Conservation (phyloP, 30 jellyfish, hydroid and myxozoan genomes). For the Chrysaora quinquecirrha region DNA sequence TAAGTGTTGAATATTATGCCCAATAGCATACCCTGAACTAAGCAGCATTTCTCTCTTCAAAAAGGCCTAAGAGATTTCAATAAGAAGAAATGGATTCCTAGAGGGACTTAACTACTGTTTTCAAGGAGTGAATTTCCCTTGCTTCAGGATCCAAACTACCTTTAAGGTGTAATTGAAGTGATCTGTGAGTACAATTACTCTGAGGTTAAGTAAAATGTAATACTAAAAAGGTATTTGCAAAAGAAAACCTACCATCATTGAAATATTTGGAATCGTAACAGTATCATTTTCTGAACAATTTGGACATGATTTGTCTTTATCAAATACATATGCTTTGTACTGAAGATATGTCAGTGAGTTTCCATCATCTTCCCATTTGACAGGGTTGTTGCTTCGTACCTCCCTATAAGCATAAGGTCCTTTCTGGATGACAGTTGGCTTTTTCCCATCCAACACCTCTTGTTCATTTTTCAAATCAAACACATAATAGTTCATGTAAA, state of each 20-base stretch:
- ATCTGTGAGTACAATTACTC: too few relatives aligned
- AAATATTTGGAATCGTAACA: conserved; percentile 74
- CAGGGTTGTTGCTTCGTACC: conserved; percentile 40
- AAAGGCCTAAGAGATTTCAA: too few relatives aligned
- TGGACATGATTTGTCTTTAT: conserved; percentile 71
- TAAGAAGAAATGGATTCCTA: too few relatives aligned
- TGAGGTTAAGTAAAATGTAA: too few relatives aligned
- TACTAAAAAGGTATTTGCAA: too few relatives aligned
- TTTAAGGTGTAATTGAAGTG: too few relatives aligned
- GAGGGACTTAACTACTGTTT: too few relatives aligned
- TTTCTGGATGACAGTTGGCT: conserved; percentile 75
- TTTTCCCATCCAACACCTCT: conserved; percentile 45
- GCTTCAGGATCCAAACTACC: too few relatives aligned
- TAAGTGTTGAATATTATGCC: too few relatives aligned
- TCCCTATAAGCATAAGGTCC: conserved; percentile 95
- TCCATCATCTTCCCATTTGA: conserved; percentile 67
- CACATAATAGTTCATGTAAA: conserved; percentile 83
- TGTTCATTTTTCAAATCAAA: conserved; percentile 75
- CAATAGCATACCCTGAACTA: too few relatives aligned
- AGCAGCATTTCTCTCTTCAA: too few relatives aligned
- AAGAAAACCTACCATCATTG: conserved; percentile 72
- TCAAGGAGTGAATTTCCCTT: too few relatives aligned
- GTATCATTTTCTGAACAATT: conserved; percentile 84
- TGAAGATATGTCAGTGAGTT: conserved; percentile 74
- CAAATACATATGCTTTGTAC: conserved; percentile 81